These are phyloP conservation scores for Drosophila parvula DNA, from an alignment of 1,140 invertebrate species.

Conservation along the genomic window DNA sequence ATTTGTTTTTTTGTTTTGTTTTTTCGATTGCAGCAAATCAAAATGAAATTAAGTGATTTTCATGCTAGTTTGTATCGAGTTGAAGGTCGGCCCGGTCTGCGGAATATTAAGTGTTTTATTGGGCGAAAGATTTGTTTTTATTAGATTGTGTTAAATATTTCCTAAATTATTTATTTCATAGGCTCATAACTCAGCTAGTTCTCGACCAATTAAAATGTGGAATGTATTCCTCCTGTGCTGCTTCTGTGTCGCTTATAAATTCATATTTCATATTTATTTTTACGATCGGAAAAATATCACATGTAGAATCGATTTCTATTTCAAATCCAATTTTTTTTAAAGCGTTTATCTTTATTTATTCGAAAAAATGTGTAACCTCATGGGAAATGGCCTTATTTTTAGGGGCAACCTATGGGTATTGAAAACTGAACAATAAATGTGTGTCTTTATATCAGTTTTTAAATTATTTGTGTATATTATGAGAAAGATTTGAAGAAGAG, in stretches of 20 bases:
- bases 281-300: neutral
- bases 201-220: slow-evolving; percentile 4
- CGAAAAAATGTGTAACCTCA: neutral
- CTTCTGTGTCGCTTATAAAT: neutral
- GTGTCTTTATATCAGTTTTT: neutral
- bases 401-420: neutral
- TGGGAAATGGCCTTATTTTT: slow-evolving; percentile 1
- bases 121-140: slow-evolving; percentile 1
- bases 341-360: neutral
- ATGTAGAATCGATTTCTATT: neutral
- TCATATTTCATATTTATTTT: slow-evolving; percentile 16
- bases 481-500: neutral
- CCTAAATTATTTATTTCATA: neutral
- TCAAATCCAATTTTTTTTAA: neutral
- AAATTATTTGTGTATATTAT: neutral
- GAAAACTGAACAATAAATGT: neutral
- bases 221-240: neutral
- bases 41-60: slow-evolving; percentile 2
- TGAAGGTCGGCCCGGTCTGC: slow-evolving; percentile 12
- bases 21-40: slow-evolving; percentile 9
- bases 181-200: slow-evolving; percentile 13
- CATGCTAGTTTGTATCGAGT: slow-evolving; percentile 17
- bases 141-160: neutral
- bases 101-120: slow-evolving; percentile 17
- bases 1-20: neutral